A percentile compares a stretch with the other conserved stretches of the same genome.
Conservation (phyloP, 2,797 vertebrate genomes). For the Trichosurus vulpecula region DNA sequence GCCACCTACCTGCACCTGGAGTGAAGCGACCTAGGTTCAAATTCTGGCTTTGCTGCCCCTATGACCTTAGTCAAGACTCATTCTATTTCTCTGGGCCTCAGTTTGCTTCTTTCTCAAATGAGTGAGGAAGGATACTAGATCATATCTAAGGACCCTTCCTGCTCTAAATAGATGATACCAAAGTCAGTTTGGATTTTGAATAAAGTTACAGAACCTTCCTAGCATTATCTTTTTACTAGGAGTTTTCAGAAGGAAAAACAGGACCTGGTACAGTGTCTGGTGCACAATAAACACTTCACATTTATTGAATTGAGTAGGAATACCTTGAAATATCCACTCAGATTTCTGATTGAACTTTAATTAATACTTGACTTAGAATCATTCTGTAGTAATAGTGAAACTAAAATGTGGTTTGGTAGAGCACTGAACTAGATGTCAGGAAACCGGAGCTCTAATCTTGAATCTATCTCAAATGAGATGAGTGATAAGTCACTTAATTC, state of each 20-base stretch:
- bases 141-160: neutral
- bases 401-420: neutral
- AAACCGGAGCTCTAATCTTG: neutral
- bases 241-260: neutral
- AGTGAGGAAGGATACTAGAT: neutral
- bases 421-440: neutral
- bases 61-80: neutral
- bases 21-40: no score
- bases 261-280: neutral
- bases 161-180: neutral
- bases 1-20: neutral
- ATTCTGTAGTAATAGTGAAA: neutral
- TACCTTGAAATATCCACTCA: neutral
- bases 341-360: neutral
- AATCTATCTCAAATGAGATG: constrained; percentile 2
- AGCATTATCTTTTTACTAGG: neutral
- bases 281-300: neutral
- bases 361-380: neutral
- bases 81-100: neutral
- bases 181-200: neutral
- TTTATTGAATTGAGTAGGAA: neutral
- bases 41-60: neutral
- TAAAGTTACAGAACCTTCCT: neutral
- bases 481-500: constrained; percentile 16
- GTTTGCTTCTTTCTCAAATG: neutral